These are phyloP conservation scores for Acrocephalus scirpaceus DNA, from an alignment of 2,797 vertebrate genomes.

Conservation along the genomic window DNA sequence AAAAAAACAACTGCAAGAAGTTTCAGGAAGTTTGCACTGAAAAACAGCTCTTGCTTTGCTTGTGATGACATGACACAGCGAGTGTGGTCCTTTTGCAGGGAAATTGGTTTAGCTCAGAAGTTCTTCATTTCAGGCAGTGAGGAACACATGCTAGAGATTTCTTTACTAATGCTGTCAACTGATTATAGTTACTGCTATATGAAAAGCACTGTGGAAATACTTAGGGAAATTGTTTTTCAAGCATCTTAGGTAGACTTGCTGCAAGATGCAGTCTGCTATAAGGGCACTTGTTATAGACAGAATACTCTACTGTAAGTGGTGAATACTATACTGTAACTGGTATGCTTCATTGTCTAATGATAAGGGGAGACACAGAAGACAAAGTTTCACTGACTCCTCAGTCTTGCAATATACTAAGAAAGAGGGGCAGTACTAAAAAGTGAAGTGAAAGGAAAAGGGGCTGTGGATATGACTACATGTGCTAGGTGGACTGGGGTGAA, in stretches of 20 bases:
- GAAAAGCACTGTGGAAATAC: neutral
- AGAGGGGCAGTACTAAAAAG: neutral
- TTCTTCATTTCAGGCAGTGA: neutral
- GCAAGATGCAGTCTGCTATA: neutral
- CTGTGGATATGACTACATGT: accelerated
- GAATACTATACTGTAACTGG: neutral
- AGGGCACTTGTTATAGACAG: neutral
- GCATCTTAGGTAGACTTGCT: neutral
- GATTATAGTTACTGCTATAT: neutral
- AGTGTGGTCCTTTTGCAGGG: neutral
- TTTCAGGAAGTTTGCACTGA: neutral
- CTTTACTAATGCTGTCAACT: neutral
- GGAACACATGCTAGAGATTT: neutral
- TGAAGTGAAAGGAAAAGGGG: neutral
- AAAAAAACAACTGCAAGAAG: neutral
- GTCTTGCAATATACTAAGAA: neutral
- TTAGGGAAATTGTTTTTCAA: neutral
- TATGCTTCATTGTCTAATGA: neutral
- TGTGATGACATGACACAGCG: neutral
- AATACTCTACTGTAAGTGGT: neutral
- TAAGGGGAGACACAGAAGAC: neutral
- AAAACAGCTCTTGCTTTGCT: neutral
- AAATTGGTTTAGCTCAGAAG: neutral
- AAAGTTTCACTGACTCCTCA: neutral
- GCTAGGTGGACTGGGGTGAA: neutral